These are phyloP conservation scores for Punctoribates punctum DNA, from an alignment of 2,888 invertebrate species.

Conservation along the genomic window DNA sequence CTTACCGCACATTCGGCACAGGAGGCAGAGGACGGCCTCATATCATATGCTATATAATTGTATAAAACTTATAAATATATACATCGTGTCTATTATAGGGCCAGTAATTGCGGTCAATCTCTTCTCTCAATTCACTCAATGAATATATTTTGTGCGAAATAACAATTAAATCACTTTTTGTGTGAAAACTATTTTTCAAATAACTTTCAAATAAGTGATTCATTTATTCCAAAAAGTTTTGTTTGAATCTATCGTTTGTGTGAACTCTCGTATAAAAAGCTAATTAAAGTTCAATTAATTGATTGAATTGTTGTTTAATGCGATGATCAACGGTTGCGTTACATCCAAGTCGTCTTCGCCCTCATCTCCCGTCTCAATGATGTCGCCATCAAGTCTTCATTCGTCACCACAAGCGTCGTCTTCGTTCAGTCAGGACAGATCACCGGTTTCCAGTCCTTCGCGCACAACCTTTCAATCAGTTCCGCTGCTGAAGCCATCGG, in stretches of 20 bases:
- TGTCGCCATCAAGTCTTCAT: conserved; percentile 22
- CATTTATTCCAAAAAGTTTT: not conserved
- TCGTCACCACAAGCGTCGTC: conserved; percentile 19
- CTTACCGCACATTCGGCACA: conserved; percentile 3
- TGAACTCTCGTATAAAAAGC: not conserved
- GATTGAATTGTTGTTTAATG: not conserved
- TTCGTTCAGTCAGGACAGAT: conserved; percentile 28
- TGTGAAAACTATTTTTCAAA: not conserved
- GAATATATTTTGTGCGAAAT: not conserved
- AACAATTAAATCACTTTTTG: not conserved
- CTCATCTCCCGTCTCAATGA: conserved; percentile 17
- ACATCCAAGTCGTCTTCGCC: conserved; percentile 26
- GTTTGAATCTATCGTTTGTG: not conserved
- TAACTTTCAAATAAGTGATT: not conserved
- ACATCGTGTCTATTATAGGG: conserved; percentile 8
- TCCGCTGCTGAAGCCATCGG: conserved; percentile 29
- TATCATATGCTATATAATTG: conserved; percentile 2
- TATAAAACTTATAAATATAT: conserved; percentile 31
- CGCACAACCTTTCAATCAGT: conserved; percentile 22
- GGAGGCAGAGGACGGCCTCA: not conserved
- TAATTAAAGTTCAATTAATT: not conserved
- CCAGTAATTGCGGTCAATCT: conserved; percentile 20
- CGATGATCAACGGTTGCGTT: conserved; percentile 13
- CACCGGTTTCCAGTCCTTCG: conserved; percentile 2
- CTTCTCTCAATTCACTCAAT: not conserved